Evolutionary conservation across 2,888 invertebrate species (phyloP).

Genomic region (Temnothorax ravouxi): DNA sequence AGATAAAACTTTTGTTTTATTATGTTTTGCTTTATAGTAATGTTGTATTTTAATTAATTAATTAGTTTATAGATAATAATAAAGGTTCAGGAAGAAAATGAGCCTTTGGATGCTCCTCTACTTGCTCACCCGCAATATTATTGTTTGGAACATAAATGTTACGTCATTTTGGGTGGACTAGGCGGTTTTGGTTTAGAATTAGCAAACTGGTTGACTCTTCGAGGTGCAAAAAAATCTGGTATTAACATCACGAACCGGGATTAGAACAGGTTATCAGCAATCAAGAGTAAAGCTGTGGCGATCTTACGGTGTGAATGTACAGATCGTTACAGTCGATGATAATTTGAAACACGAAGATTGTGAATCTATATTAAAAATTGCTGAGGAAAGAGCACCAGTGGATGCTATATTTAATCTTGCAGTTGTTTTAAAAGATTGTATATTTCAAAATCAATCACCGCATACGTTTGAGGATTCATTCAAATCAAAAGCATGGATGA

Average conservation of each 20-base stretch:
- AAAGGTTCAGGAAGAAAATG: constrained; percentile 78
- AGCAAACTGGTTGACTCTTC: constrained; percentile 93
- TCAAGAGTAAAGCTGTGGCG: constrained; percentile 90
- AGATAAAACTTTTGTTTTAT: background rate
- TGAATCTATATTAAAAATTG: constrained; percentile 89
- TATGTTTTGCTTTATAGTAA: background rate
- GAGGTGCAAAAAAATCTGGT: constrained; percentile 93
- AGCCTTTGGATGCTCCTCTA: constrained; percentile 71
- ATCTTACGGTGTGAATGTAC: constrained; percentile 90
- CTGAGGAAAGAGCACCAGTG: constrained; percentile 86
- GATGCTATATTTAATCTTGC: constrained; percentile 90
- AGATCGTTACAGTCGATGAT: constrained; percentile 90
- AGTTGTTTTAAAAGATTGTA: constrained; percentile 88
- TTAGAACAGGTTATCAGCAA: constrained; percentile 94
- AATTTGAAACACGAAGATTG: constrained; percentile 91
- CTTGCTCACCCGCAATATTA: constrained; percentile 87
- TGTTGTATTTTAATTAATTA: background rate
- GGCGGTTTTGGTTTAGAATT: constrained; percentile 97
- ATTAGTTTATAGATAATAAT: constrained; percentile 74
- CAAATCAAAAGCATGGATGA: constrained; percentile 88
- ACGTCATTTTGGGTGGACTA: constrained; percentile 92
- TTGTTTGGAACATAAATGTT: constrained; percentile 87
- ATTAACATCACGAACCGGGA: constrained; percentile 93
- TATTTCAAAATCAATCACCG: constrained; percentile 86
- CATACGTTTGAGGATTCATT: constrained; percentile 87